Conservation (phyloP, 2,113 vertebrate genomes). For the Clarias macrocephalus region DNA sequence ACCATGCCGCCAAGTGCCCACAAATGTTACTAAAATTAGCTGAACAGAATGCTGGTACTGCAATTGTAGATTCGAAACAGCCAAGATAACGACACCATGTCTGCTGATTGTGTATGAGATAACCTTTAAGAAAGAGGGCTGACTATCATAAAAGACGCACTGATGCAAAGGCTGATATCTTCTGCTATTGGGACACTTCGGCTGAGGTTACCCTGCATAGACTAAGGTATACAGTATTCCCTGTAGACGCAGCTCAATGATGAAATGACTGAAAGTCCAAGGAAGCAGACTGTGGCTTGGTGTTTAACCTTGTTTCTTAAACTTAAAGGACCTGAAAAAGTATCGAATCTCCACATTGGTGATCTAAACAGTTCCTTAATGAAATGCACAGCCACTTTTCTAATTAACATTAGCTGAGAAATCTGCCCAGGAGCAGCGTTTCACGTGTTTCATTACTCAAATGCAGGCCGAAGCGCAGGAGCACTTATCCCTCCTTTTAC, state of each 20-base stretch:
- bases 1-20: no score
- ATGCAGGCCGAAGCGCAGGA: conserved; percentile 3
- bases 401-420: conserved; percentile 22
- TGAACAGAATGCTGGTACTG: background rate
- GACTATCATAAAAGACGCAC: background rate
- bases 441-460: conserved; percentile 28
- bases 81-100: background rate
- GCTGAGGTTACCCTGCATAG: no score
- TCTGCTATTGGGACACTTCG: background rate
- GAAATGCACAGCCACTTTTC: background rate
- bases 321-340: background rate
- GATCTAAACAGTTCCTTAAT: background rate
- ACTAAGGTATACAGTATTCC: background rate
- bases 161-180: background rate
- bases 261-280: background rate
- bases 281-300: no score
- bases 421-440: conserved; percentile 2
- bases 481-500: conserved; percentile 29
- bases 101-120: background rate
- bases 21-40: background rate
- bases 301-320: background rate
- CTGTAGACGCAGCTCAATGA: background rate
- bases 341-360: background rate
- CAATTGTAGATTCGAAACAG: background rate
- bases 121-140: background rate